Evolutionary conservation across 1,140 invertebrate genomes (phyloP).

Genomic region (Mya arenaria): DNA sequence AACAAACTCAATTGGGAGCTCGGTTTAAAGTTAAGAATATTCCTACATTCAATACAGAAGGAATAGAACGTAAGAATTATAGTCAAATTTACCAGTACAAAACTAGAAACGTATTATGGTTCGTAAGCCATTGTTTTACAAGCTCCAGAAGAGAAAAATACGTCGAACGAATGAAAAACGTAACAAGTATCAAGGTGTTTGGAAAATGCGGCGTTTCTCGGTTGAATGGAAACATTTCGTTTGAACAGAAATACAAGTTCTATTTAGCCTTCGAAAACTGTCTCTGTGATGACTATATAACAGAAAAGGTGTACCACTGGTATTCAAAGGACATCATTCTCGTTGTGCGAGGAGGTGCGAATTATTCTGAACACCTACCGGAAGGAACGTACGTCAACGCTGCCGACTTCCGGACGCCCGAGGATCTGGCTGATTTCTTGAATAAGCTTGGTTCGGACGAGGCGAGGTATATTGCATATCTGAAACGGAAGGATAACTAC

Average conservation of each 20-base stretch:
- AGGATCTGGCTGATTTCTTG: conserved; percentile 13
- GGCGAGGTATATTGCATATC: neutral
- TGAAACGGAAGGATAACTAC: neutral
- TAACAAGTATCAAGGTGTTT: neutral
- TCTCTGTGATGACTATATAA: conserved; percentile 58
- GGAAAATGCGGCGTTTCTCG: neutral
- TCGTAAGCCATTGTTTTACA: conserved; percentile 36
- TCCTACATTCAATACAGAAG: too few species aligned
- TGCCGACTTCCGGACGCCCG: neutral
- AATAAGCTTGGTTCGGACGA: neutral
- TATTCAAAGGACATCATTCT: neutral
- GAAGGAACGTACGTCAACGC: conserved; percentile 28
- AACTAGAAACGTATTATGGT: conserved; percentile 26
- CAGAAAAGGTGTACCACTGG: conserved; percentile 55
- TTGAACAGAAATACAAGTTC: conserved; percentile 53
- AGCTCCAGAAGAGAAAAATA: neutral
- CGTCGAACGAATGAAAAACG: neutral
- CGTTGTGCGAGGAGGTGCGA: conserved; percentile 23
- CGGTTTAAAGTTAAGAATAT: too few species aligned
- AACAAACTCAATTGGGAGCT: too few species aligned
- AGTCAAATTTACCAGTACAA: neutral
- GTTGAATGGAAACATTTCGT: neutral
- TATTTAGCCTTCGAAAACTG: conserved; percentile 59
- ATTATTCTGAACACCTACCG: neutral
- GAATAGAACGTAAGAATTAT: neutral